Base-by-base conservation (phyloP, 2,797 vertebrate species). In the Rhodeus uyekii region DNA sequence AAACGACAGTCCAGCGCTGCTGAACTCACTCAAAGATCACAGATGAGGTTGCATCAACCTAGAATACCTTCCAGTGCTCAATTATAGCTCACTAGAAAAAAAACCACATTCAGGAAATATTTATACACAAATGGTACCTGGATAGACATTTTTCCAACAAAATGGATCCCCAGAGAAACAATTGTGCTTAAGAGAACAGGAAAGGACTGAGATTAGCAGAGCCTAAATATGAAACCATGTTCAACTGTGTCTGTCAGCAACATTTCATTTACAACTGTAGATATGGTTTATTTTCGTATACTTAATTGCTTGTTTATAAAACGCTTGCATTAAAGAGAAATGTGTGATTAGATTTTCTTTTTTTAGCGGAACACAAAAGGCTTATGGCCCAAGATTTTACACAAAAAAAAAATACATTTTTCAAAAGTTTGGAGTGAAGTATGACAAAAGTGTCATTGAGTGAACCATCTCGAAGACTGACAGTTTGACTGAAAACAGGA, bases 41-140 rank as follows among this genome's bases (percentile, higher is more conserved):
- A 74, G 29, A 78, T 3, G n/a, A 8, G 63, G 81, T 78, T 80
- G 69, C 65, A 72, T 76, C 61, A 19, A 83, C 84, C 74, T 71
- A 58, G 60, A 85, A 72, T 38, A 68, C 39, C 39, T 72, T 60
- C 46, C 38, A 55, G 32, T 8, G 14, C 32, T 72, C 50, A 85
- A 75, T 81, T 61, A 81, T 67, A 81, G 71, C 38, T 46, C 36
- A n/a, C 16, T 61, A 78, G 50, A 79, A 80, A 55, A 83, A 84
- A 60, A 83, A 76, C n/a, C 44, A 42, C 36, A 76, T 61, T 82
- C 79, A 86, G 87, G 86, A 89, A 86, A 85, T 69, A 75, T 72
- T 39, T 74, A 83, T 53, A 29, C 16, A 67, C 32, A 81, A 86
- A 83, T 81, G 14, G 44, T 76, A 44, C 76, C 60, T 74, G 10